Evolutionary conservation across 2,888 invertebrate genomes (phyloP), one percentile per base, ranked within the genome.

Genomic region (Cryptosula pallasiana): DNA sequence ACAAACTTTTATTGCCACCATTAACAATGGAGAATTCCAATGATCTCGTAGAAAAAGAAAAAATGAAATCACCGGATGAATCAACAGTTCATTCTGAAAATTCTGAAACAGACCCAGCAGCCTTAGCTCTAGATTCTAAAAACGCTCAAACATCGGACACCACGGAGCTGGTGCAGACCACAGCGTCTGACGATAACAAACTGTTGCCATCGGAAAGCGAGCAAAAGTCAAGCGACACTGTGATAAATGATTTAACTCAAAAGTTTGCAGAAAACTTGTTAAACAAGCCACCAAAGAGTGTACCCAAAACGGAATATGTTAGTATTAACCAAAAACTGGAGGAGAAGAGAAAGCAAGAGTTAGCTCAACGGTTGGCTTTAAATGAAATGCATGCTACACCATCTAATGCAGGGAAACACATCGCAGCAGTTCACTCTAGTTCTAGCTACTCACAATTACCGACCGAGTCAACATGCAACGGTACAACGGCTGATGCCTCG

Each of bases 251-350:
- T 32, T 25, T 63, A 32, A 63, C 29, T 13, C 63, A 63, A 32
- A 63, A n/a, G 32, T 27, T 63, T 29, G 63, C 63, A 16, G 63
- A 63, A 29, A 27, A 32, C 3, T 27, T 63, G 32, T 32, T 63
- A n/a, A 32, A 9, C 2, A 32, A 63, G 13, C 63, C 63, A 29
- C 5, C 63, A 25, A 32, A 20, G 13, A 32, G 5, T 13, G 63
- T 27, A 9, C 27, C 32, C 27, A 63, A 63, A 63, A 9, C 63
- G 2, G 63, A 63, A 63, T 63, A 63, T 63, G 32, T 63, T 63
- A 63, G 63, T n/a, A 63, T 63, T 9, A 63, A 63, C 32, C 20
- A 63, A 34, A 27, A 63, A 27, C 32, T 63, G 9, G 63, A 63
- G 32, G 27, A 25, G 5, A 25, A 63, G 34, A 63, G 32, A 32